Percentiles rank a stretch among this genome's conserved stretches.
Evolutionary conservation across 2,797 vertebrate genomes (phyloP).

Genomic region (Thaleichthys pacificus): DNA sequence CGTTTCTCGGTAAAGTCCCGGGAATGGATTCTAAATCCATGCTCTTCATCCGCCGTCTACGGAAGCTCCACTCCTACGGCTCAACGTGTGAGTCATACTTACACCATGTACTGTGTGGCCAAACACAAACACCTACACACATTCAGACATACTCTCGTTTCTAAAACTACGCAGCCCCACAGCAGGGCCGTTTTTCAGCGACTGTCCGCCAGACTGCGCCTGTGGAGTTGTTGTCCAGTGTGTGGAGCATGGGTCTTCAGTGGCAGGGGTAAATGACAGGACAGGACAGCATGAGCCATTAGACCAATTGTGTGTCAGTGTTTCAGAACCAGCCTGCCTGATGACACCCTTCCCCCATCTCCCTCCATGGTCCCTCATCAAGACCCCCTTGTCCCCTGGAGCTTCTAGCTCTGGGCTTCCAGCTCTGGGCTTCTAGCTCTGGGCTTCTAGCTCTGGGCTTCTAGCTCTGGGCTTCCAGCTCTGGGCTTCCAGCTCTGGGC

Average conservation of each 20-base stretch:
- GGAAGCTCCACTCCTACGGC: neutral
- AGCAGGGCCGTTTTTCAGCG: neutral
- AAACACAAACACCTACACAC: constrained; percentile 5
- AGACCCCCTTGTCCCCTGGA: constrained; percentile 16
- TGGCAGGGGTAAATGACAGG: constrained; percentile 45
- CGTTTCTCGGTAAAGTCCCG: neutral
- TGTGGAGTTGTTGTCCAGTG: constrained; percentile 35
- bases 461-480: too few relatives aligned
- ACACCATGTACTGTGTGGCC: neutral
- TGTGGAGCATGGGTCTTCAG: constrained; percentile 37
- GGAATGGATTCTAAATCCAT: too few relatives aligned
- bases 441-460: too few relatives aligned
- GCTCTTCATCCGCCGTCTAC: too few relatives aligned
- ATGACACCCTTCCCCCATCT: constrained; percentile 34
- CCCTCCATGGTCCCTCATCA: constrained; percentile 29
- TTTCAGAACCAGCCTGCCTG: constrained; percentile 39
- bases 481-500: too few relatives aligned
- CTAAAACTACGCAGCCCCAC: neutral
- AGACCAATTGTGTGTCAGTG: constrained; percentile 46
- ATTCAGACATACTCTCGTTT: neutral
- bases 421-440: too few relatives aligned
- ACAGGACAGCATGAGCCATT: constrained; percentile 47
- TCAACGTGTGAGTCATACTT: neutral
- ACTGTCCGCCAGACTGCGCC: constrained; percentile 22
- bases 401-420: too few relatives aligned